Conservation (phyloP, 2,797 vertebrate species). For the Sebastes taczanowskii region DNA sequence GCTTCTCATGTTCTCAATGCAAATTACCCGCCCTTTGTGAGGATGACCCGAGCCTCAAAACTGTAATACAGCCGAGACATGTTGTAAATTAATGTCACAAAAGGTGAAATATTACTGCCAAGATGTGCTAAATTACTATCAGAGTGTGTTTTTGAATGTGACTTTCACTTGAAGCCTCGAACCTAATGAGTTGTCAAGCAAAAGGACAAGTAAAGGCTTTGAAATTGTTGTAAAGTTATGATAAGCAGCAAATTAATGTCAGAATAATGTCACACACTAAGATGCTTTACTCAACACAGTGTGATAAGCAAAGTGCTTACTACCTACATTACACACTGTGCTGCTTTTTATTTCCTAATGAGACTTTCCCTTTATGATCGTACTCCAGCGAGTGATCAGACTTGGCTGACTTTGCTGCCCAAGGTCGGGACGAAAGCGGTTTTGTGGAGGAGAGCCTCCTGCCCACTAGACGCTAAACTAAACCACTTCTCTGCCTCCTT, state of each 20-base stretch:
- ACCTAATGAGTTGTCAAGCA: slow-evolving; percentile 62
- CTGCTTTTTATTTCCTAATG: slow-evolving; percentile 47
- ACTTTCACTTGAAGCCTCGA: slow-evolving; percentile 42
- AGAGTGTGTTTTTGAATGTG: slow-evolving; percentile 34
- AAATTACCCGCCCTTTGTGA: slow-evolving; percentile 38
- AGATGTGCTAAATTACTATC: slow-evolving; percentile 50
- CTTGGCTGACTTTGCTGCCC: slow-evolving; percentile 63
- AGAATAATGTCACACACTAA: slow-evolving; percentile 46
- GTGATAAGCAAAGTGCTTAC: slow-evolving; percentile 32
- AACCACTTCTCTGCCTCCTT: slow-evolving; percentile 55
- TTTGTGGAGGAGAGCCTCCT: slow-evolving; percentile 46
- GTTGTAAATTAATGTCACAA: slow-evolving; percentile 62
- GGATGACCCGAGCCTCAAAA: slow-evolving; percentile 31
- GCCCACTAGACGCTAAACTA: slow-evolving; percentile 58
- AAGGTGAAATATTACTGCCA: slow-evolving; percentile 42
- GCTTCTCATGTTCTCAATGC: slow-evolving; percentile 28
- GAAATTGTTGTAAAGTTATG: slow-evolving; percentile 42
- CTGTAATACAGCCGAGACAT: slow-evolving; percentile 25
- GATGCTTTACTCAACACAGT: slow-evolving; percentile 42
- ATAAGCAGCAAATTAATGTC: slow-evolving; percentile 72
- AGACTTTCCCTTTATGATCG: slow-evolving; percentile 43
- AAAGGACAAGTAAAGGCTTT: slow-evolving; percentile 30
- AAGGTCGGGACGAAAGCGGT: slow-evolving; percentile 65
- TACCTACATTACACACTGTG: slow-evolving; percentile 15
- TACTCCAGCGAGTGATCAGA: slow-evolving; percentile 48